Evolutionary conservation across 2,797 vertebrate genomes (phyloP).

Genomic region (Chelidonichthys spinosus): DNA sequence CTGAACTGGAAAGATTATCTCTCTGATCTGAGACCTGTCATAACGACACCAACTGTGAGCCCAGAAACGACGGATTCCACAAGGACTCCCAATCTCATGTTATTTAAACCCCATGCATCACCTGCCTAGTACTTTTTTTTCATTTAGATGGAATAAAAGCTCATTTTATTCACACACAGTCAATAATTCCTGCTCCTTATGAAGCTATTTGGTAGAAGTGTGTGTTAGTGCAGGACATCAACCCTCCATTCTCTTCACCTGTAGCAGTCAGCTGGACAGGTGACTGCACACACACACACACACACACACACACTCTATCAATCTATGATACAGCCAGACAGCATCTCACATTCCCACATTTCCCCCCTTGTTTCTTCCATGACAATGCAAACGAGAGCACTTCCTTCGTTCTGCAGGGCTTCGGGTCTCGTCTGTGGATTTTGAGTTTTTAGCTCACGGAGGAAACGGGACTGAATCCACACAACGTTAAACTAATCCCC

Average conservation of each 20-base stretch:
- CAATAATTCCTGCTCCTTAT: conserved; percentile 47
- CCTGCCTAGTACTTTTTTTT: conserved; percentile 22
- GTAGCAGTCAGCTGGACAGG: conserved; percentile 53
- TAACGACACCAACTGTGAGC: conserved; percentile 17
- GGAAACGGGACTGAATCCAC: conserved; percentile 51
- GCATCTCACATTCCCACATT: conserved; percentile 37
- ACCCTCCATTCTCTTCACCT: conserved; percentile 23
- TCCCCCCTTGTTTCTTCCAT: conserved; percentile 53
- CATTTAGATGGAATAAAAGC: conserved; percentile 50
- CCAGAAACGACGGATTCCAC: conserved; percentile 17
- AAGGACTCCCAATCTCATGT: conserved; percentile 3
- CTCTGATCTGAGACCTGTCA: background rate
- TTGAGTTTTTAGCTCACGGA: conserved; percentile 38
- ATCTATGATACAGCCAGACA: conserved; percentile 58
- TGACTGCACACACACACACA: conserved; percentile 50
- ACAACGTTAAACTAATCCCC: conserved; percentile 51
- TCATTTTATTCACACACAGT: conserved; percentile 49
- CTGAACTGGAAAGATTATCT: too few relatives aligned
- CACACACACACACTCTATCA: conserved; percentile 38
- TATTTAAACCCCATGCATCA: conserved; percentile 47
- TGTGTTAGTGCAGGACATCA: conserved; percentile 16
- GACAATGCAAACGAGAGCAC: conserved; percentile 45
- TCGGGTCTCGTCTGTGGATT: conserved; percentile 38
- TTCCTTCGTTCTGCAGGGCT: conserved; percentile 38
- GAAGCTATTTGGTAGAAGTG: conserved; percentile 20